Evolutionary conservation across 2,113 vertebrate genomes (phyloP).

Genomic region (Cariama cristata): DNA sequence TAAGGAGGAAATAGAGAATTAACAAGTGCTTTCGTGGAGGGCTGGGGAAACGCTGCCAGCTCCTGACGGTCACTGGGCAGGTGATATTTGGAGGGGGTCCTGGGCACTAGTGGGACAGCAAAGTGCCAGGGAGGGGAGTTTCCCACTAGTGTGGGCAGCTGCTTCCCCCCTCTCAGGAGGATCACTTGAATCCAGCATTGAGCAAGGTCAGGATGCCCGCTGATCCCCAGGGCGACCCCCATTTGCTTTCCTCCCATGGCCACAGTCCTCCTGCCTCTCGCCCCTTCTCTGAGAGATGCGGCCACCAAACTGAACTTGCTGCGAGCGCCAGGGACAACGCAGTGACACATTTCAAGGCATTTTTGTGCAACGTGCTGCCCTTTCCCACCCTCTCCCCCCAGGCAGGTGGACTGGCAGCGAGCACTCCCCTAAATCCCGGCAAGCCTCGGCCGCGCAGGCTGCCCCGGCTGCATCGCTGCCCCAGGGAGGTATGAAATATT

Average conservation of each 20-base stretch:
- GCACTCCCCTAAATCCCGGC: background rate
- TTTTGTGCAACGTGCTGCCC: background rate
- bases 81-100: background rate
- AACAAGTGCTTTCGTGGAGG: background rate
- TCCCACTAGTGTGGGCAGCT: fast-evolving
- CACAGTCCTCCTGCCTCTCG: background rate
- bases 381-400: background rate
- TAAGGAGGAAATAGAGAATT: background rate
- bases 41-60: background rate
- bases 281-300: fast-evolving
- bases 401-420: background rate
- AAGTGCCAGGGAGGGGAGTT: background rate
- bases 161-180: too few relatives aligned
- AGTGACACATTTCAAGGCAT: background rate
- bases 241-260: fast-evolving
- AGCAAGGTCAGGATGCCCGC: fast-evolving
- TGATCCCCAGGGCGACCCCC: fast-evolving
- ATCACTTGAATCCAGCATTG: fast-evolving
- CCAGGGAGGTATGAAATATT: background rate
- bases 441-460: fast-evolving
- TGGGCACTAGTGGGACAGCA: background rate
- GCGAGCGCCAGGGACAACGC: fast-evolving
- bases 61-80: fast-evolving
- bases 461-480: fast-evolving
- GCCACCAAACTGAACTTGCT: fast-evolving